A percentile compares a stretch with the other conserved stretches of the same genome.
phyloP scores from a whole-genome alignment of 2,113 vertebrate species.

The Carassius gibelio region DNA sequence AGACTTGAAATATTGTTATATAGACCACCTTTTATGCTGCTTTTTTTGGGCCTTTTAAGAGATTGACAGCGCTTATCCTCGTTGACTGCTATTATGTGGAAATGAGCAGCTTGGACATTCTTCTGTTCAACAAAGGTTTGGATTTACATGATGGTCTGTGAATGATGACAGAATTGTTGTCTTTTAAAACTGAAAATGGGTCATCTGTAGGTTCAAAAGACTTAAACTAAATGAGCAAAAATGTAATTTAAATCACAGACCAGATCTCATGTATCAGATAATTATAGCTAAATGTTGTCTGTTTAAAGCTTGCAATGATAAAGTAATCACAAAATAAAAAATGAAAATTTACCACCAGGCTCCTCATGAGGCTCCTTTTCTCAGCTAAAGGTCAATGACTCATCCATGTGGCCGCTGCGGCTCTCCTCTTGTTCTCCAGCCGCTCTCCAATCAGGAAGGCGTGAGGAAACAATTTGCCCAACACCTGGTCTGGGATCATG shows the following conservation, averaged over 20 bases:
- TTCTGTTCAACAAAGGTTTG: not conserved
- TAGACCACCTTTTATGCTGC: not conserved
- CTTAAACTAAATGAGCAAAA: not conserved
- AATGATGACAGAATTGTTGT: not conserved
- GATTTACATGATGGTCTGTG: not conserved
- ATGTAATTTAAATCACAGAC: not conserved
- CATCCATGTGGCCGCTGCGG: slow-evolving; percentile 40
- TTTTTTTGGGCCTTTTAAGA: not conserved
- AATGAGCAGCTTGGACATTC: not conserved
- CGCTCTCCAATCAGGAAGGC: slow-evolving; percentile 62
- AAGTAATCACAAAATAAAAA: not conserved
- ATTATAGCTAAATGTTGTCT: not conserved
- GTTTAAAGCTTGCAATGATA: not conserved
- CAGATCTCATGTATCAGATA: not conserved
- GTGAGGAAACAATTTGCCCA: slow-evolving; percentile 62
- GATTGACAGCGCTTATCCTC: not conserved
- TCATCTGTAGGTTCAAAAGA: not conserved
- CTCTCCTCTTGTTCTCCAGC: slow-evolving; percentile 57
- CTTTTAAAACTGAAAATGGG: not conserved
- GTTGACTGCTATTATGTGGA: not conserved
- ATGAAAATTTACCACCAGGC: slow-evolving; percentile 1
- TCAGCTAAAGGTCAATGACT: slow-evolving; percentile 56
- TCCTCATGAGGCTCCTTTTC: slow-evolving; percentile 31
- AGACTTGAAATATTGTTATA: not conserved
- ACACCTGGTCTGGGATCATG: slow-evolving; percentile 74